phyloP scores from a whole-genome alignment of 2,888 invertebrate species.

The Myopa tessellatipennis region DNA sequence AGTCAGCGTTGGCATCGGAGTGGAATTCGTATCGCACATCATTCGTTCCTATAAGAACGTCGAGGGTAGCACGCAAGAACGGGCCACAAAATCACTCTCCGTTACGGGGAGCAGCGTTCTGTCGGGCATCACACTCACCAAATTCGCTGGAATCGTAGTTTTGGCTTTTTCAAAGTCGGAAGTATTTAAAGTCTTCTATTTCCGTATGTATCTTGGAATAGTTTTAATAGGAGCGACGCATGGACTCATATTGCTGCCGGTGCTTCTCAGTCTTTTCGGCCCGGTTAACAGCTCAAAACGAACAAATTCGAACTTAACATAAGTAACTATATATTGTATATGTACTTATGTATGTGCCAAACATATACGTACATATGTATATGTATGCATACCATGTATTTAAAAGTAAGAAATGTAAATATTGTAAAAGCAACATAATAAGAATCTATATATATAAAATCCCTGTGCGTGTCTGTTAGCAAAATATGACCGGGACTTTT shows the following conservation, averaged over 20 bases:
- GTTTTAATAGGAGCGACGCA: slow-evolving; percentile 92
- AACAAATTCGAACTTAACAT: slow-evolving; percentile 17
- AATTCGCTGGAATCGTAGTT: slow-evolving; percentile 89
- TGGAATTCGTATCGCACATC: slow-evolving; percentile 95
- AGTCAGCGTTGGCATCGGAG: slow-evolving; percentile 93
- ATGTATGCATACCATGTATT: not conserved
- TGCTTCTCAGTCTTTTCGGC: slow-evolving; percentile 85
- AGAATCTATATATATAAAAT: too few relatives aligned
- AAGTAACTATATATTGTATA: not conserved
- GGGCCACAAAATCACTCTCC: slow-evolving; percentile 80
- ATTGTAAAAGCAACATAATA: too few relatives aligned
- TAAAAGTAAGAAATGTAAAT: slow-evolving; percentile 1
- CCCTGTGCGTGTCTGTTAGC: too few relatives aligned
- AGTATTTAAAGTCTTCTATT: slow-evolving; percentile 90
- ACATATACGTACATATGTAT: not conserved
- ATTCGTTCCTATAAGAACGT: slow-evolving; percentile 73
- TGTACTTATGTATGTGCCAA: too few relatives aligned
- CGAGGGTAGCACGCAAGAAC: slow-evolving; percentile 69
- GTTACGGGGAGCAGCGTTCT: slow-evolving; percentile 91
- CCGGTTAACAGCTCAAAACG: slow-evolving; percentile 48
- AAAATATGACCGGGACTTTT: too few relatives aligned
- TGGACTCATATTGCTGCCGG: slow-evolving; percentile 92
- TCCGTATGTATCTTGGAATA: slow-evolving; percentile 95
- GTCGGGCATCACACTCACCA: slow-evolving; percentile 94
- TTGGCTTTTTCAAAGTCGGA: slow-evolving; percentile 91